phyloP scores from a whole-genome alignment of 2,797 vertebrate species.

The Peromyscus melanophrys region DNA sequence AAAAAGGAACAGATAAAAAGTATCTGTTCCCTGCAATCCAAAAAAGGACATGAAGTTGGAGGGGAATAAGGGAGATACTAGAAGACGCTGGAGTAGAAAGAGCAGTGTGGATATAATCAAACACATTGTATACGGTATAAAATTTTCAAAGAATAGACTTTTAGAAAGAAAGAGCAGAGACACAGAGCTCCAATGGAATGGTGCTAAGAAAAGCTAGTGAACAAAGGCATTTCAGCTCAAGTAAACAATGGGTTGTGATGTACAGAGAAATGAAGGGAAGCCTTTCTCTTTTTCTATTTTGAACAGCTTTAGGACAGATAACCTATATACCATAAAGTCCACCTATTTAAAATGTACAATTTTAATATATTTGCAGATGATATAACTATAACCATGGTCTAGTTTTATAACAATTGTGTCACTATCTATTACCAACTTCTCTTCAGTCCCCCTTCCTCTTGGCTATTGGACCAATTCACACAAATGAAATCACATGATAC shows the following conservation, averaged over 20 bases:
- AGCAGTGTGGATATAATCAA: not conserved
- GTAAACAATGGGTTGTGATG: not conserved
- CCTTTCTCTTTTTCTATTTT: slow-evolving; percentile 13
- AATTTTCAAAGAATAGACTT: not conserved
- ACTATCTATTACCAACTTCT: not conserved
- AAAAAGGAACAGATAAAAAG: not conserved
- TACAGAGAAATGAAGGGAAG: not conserved
- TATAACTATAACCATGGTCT: not conserved
- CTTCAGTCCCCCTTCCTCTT: not conserved
- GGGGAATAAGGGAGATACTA: not conserved
- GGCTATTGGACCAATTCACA: not conserved
- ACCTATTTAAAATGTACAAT: not conserved
- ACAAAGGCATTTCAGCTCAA: slow-evolving; percentile 20
- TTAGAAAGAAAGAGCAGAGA: not conserved
- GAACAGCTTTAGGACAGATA: slow-evolving; percentile 10
- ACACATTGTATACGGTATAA: not conserved
- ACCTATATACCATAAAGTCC: not conserved
- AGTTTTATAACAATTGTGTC: slow-evolving; percentile 26
- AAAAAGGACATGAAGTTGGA: not conserved
- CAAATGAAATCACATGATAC: not conserved
- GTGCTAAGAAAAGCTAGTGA: slow-evolving; percentile 8
- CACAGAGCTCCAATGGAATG: not conserved
- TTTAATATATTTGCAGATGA: not conserved
- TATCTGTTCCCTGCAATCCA: not conserved
- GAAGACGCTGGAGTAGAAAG: not conserved